Evolutionary conservation across 2,888 invertebrate species (phyloP).

Genomic region (Strigamia transsilvanica): DNA sequence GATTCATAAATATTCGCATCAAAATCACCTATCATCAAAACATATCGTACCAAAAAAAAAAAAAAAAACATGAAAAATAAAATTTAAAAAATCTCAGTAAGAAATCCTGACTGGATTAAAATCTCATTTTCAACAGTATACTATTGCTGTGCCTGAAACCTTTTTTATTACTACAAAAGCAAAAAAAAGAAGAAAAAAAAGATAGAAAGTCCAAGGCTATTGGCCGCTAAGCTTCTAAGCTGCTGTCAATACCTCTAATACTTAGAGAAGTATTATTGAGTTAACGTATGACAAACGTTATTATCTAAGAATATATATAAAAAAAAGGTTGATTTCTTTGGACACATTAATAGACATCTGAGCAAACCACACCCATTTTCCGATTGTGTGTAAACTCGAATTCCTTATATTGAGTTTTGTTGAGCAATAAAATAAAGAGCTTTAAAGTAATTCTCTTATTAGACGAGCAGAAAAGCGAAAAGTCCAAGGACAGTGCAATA

Average conservation of each 20-base stretch:
- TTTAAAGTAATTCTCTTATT: constrained; percentile 26
- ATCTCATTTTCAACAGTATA: constrained; percentile 44
- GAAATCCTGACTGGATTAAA: constrained; percentile 48
- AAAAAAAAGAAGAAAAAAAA: constrained; percentile 7
- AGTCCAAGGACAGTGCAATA: constrained; percentile 19
- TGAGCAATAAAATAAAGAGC: constrained; percentile 14
- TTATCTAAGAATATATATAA: not conserved
- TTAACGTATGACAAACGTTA: constrained; percentile 24
- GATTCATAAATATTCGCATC: constrained; percentile 2
- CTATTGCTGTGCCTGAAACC: not conserved
- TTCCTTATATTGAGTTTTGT: not conserved
- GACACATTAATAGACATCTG: not conserved
- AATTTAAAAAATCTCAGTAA: not conserved
- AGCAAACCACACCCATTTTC: not conserved
- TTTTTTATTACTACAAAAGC: not conserved
- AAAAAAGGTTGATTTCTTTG: not conserved
- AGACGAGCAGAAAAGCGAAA: constrained; percentile 1
- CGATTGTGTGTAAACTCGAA: not conserved
- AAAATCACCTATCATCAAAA: not conserved
- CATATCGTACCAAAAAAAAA: not conserved
- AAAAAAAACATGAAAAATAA: not conserved
- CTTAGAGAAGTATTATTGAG: not conserved
- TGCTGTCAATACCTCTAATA: constrained; percentile 27
- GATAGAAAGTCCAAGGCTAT: constrained; percentile 28
- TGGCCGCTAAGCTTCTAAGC: constrained; percentile 50